Evolutionary conservation across 1,140 invertebrate genomes (phyloP).

Genomic region (Drosophila persimilis): DNA sequence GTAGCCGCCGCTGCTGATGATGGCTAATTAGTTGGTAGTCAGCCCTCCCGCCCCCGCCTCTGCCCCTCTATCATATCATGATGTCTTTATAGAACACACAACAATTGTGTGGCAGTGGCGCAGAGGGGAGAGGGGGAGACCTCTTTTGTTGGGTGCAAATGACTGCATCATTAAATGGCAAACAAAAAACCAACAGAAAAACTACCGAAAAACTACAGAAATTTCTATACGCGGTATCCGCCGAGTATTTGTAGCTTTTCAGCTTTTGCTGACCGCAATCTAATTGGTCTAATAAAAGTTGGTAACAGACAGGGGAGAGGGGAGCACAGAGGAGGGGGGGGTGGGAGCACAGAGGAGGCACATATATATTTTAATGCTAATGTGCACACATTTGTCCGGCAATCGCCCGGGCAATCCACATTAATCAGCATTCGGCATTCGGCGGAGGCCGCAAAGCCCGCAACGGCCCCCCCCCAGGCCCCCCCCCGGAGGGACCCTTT

Average conservation of each 20-base stretch:
- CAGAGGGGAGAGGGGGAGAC: slow-evolving; percentile 3
- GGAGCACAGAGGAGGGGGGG: too few relatives aligned
- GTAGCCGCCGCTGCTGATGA: slow-evolving; percentile 71
- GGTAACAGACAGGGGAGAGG: slow-evolving; percentile 9
- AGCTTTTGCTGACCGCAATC: slow-evolving; percentile 58
- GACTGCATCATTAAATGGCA: slow-evolving; percentile 75
- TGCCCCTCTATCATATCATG: slow-evolving; percentile 37
- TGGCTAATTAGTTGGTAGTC: slow-evolving; percentile 68
- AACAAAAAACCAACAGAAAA: slow-evolving; percentile 15
- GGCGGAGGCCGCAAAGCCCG: slow-evolving; percentile 21
- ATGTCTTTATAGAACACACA: slow-evolving; percentile 54
- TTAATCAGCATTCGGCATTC: slow-evolving; percentile 66
- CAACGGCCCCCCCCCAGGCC: not conserved
- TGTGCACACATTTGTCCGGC: slow-evolving; percentile 73
- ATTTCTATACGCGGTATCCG: slow-evolving; percentile 13
- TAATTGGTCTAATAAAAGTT: slow-evolving; percentile 79
- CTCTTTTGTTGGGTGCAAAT: slow-evolving; percentile 73
- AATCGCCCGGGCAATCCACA: slow-evolving; percentile 68
- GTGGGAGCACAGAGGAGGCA: too few relatives aligned
- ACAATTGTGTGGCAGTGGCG: slow-evolving; percentile 37
- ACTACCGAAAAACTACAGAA: not conserved
- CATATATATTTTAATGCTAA: slow-evolving; percentile 68
- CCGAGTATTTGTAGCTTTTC: slow-evolving; percentile 12
- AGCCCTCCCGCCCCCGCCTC: not conserved
- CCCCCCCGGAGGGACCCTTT: not conserved